Evolutionary conservation across 2,113 vertebrate genomes (phyloP).

Genomic region (Misgurnus anguillicaudatus): DNA sequence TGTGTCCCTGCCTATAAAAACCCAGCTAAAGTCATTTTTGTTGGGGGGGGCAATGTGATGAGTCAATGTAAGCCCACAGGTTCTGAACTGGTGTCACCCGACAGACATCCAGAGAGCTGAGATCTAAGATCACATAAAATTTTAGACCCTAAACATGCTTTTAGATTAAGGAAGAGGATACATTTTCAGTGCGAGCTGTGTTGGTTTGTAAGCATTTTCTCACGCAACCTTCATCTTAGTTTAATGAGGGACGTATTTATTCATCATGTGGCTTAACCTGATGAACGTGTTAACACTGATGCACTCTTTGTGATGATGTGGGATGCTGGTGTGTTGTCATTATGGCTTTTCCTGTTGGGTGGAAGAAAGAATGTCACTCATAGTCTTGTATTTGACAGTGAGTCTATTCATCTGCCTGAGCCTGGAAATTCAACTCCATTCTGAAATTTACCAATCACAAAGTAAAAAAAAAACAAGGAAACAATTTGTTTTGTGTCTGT

Average conservation of each 20-base stretch:
- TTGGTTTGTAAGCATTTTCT: not conserved
- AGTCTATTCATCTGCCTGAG: not conserved
- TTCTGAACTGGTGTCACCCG: not conserved
- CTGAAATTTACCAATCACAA: no score
- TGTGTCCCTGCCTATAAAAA: no score
- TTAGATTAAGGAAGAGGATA: no score
- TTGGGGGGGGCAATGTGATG: not conserved
- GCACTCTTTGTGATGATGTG: not conserved
- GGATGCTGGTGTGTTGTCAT: not conserved
- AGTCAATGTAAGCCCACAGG: not conserved
- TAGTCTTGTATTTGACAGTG: conserved; percentile 16
- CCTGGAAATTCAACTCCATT: not conserved
- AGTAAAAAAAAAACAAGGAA: no score
- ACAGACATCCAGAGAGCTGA: not conserved
- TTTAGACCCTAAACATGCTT: no score
- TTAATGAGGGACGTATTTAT: not conserved
- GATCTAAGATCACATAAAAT: not conserved
- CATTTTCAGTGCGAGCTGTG: no score
- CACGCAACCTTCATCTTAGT: not conserved
- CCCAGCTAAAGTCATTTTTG: no score
- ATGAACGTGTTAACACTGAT: conserved; percentile 19
- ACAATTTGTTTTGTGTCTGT: no score
- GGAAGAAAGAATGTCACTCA: conserved; percentile 18
- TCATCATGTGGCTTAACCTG: conserved; percentile 21
- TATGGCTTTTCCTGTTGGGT: not conserved